Conservation (phyloP, 1,140 invertebrate species). For the Drosophila tristis region DNA sequence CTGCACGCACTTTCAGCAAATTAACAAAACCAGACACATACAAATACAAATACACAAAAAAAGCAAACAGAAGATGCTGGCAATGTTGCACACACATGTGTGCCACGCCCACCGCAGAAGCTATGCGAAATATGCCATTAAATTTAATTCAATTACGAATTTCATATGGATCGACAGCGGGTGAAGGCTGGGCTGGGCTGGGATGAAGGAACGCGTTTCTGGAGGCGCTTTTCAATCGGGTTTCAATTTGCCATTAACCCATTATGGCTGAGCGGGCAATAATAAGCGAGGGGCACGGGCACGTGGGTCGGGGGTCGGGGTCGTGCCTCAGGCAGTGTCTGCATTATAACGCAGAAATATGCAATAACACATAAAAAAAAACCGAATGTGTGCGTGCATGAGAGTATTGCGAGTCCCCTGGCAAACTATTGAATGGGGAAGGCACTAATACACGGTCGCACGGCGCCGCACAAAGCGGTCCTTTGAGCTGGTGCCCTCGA, state of each 20-base stretch:
- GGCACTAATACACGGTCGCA: conserved; percentile 58
- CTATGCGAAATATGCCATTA: conserved; percentile 79
- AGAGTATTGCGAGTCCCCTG: conserved; percentile 11
- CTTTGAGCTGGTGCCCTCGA: conserved; percentile 52
- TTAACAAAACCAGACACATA: conserved; percentile 50
- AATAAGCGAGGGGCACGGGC: conserved; percentile 51
- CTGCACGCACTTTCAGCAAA: conserved; percentile 65
- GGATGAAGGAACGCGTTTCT: conserved; percentile 26
- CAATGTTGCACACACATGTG: conserved; percentile 44
- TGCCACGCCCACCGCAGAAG: conserved; percentile 35
- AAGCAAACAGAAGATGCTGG: conserved; percentile 5
- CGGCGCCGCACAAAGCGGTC: conserved; percentile 64
- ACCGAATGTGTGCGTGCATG: not conserved
- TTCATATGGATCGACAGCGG: conserved; percentile 42
- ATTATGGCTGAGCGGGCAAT: conserved; percentile 77
- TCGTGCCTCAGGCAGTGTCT: conserved; percentile 14
- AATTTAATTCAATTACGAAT: conserved; percentile 82
- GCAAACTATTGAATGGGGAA: conserved; percentile 75
- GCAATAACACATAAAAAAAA: conserved; percentile 76
- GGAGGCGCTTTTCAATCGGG: conserved; percentile 61
- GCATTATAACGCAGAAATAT: conserved; percentile 62
- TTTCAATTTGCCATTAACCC: conserved; percentile 82
- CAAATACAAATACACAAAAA: not conserved
- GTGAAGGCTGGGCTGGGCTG: not conserved
- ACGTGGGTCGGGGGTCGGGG: not conserved